Conservation (phyloP, 92 coral and sea anemone species). For the Micromussa lordhowensis region DNA sequence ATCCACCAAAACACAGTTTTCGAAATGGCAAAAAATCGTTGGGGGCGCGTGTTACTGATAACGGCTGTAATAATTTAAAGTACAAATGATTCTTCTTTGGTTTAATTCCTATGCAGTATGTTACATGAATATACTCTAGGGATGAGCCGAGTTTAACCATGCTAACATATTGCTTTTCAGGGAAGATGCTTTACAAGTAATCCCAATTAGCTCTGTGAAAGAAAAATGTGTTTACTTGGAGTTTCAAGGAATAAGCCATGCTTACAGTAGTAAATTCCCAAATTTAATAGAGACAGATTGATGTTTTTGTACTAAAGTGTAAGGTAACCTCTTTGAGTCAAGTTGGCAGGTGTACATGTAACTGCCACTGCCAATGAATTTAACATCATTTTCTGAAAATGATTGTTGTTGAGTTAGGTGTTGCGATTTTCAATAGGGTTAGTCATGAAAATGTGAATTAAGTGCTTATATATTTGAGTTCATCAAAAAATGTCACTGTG, state of each 20-base stretch:
- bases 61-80: constrained; percentile 17
- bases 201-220: background rate
- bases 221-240: constrained; percentile 15
- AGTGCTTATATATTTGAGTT: constrained; percentile 15
- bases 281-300: too few species aligned
- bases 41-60: constrained; percentile 14
- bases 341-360: background rate
- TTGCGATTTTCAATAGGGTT: background rate
- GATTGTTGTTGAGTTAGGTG: constrained; percentile 5
- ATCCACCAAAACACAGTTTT: background rate
- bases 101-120: background rate
- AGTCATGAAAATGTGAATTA: constrained; percentile 15
- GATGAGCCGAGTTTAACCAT: background rate
- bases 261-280: too few species aligned
- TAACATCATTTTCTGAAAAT: constrained; percentile 6
- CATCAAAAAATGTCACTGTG: constrained; percentile 21
- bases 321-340: background rate
- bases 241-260: background rate
- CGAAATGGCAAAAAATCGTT: background rate
- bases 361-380: constrained; percentile 19
- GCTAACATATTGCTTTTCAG: background rate
- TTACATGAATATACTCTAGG: background rate
- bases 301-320: too few species aligned
- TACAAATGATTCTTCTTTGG: constrained; percentile 5
- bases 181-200: background rate